Evolutionary conservation across 1,140 invertebrate species (phyloP).

Genomic region (Rhagoletis zephyria): DNA sequence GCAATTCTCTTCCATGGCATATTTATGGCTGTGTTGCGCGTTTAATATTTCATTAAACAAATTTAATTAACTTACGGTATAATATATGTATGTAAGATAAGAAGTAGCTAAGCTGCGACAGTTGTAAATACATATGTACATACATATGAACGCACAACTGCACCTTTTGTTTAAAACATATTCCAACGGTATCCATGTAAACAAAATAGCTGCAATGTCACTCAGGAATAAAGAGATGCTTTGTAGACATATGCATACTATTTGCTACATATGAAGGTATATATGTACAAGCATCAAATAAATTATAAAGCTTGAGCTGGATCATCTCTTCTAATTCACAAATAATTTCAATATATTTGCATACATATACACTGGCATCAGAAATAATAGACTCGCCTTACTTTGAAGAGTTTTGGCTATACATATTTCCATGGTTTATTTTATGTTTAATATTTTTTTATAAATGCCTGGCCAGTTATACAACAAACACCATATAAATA

Average conservation of each 20-base stretch:
- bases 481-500: too few species aligned
- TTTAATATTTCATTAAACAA: constrained; percentile 51
- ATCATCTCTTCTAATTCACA: too few species aligned
- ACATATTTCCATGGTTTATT: too few species aligned
- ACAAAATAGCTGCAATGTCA: neutral
- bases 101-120: neutral
- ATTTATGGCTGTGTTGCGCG: constrained; percentile 28
- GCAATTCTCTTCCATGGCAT: neutral
- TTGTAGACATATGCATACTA: neutral
- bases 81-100: constrained; percentile 39
- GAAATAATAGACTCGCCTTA: too few species aligned
- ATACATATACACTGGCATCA: too few species aligned
- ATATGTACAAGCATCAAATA: neutral
- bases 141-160: neutral
- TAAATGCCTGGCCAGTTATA: too few species aligned
- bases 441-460: too few species aligned
- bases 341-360: too few species aligned
- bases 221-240: neutral
- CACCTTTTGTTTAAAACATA: neutral
- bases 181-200: neutral
- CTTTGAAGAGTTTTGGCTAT: too few species aligned
- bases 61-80: constrained; percentile 14
- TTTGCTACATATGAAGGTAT: neutral
- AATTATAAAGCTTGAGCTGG: too few species aligned
- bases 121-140: neutral